Evolutionary conservation across 2,113 vertebrate genomes (phyloP).

Genomic region (Eonycteris spelaea): DNA sequence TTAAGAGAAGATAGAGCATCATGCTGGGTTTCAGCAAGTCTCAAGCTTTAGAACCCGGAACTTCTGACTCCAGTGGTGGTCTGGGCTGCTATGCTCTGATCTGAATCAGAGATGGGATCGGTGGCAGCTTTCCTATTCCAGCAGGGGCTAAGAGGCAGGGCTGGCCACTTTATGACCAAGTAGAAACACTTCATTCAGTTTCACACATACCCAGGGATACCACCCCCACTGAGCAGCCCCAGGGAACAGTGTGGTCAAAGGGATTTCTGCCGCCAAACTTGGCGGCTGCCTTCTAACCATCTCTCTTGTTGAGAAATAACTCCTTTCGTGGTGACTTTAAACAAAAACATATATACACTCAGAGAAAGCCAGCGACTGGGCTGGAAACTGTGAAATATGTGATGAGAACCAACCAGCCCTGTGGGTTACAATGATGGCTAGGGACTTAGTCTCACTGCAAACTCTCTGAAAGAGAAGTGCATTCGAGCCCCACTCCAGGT

Average conservation of each 20-base stretch:
- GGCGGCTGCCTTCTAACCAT: conserved; percentile 20
- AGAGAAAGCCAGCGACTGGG: neutral
- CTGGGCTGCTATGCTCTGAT: neutral
- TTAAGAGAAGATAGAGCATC: neutral
- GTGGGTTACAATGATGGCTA: neutral
- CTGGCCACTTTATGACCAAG: neutral
- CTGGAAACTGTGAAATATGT: conserved; percentile 29
- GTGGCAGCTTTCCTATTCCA: neutral
- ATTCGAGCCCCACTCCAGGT: conserved; percentile 68
- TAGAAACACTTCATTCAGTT: neutral
- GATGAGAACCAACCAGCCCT: neutral
- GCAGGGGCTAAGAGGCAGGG: neutral
- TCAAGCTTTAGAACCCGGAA: neutral
- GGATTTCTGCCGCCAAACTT: conserved; percentile 6
- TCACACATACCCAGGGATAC: neutral
- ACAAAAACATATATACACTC: neutral
- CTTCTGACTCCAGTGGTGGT: neutral
- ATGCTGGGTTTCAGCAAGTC: neutral
- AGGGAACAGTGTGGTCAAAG: conserved; percentile 14
- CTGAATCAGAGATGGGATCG: neutral
- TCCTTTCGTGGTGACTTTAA: neutral
- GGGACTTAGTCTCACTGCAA: neutral
- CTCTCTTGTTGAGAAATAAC: conserved; percentile 45
- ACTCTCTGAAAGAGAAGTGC: neutral
- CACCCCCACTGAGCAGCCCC: neutral